phyloP scores from a whole-genome alignment of 2,888 invertebrate species.

The Philereme vetulata region DNA sequence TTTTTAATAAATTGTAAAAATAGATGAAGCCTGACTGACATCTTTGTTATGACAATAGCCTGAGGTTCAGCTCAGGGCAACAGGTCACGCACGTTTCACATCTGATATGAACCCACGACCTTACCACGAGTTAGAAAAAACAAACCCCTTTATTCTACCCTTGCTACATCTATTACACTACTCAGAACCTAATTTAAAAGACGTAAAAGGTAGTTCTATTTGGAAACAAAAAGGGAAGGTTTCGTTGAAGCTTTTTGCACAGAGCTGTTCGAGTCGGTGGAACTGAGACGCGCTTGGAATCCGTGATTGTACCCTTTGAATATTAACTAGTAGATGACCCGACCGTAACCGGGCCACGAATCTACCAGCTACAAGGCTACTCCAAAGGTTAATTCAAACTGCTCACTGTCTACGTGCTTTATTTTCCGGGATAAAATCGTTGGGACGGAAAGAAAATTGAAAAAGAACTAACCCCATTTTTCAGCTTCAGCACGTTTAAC shows the following conservation, averaged over 20 bases:
- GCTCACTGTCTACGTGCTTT: constrained; percentile 57
- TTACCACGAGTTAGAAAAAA: constrained; percentile 2
- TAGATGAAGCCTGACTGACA: neutral
- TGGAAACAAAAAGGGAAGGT: constrained; percentile 59
- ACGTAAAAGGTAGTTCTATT: constrained; percentile 52
- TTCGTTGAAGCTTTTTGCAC: constrained; percentile 50
- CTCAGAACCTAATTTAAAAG: constrained; percentile 32
- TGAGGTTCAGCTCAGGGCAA: neutral
- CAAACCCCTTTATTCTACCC: neutral
- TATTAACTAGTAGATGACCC: constrained; percentile 80
- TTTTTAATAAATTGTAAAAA: constrained; percentile 24
- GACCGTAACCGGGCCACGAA: constrained; percentile 68
- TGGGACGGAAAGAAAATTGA: constrained; percentile 47
- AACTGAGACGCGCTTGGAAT: constrained; percentile 72
- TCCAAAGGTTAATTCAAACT: constrained; percentile 70
- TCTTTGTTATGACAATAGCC: neutral
- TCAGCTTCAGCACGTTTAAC: constrained; percentile 36
- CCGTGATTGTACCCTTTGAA: constrained; percentile 77
- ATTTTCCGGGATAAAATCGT: constrained; percentile 50
- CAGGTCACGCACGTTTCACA: neutral
- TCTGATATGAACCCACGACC: neutral
- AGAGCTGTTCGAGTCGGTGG: constrained; percentile 41
- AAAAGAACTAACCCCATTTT: constrained; percentile 38
- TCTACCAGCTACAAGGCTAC: constrained; percentile 63
- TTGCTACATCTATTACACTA: constrained; percentile 10